Evolutionary conservation across 2,113 vertebrate genomes (phyloP).

Genomic region (Osmerus eperlanus): DNA sequence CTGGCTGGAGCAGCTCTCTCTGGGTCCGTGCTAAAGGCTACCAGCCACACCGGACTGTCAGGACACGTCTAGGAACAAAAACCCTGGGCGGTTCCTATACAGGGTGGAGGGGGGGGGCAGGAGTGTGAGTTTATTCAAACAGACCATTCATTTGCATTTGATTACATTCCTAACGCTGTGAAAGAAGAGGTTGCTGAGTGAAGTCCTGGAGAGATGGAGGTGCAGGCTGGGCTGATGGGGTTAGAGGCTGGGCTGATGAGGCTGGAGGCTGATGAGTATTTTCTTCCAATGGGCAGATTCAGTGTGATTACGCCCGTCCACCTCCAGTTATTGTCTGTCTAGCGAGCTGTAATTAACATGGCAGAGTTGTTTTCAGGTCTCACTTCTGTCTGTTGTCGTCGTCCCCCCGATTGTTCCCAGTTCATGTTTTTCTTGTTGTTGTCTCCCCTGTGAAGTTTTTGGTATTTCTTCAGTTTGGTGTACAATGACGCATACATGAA

Average conservation of each 20-base stretch:
- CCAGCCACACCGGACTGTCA: too few species aligned
- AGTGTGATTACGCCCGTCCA: neutral
- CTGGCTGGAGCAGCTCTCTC: too few species aligned
- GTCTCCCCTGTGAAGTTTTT: conserved; percentile 1
- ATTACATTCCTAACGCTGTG: conserved; percentile 58
- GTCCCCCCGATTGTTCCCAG: neutral
- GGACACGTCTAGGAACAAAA: conserved; percentile 41
- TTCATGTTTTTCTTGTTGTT: neutral
- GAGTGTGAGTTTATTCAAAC: conserved; percentile 42
- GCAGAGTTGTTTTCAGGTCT: neutral
- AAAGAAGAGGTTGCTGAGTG: conserved; percentile 44
- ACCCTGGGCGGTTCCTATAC: neutral
- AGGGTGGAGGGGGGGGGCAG: neutral
- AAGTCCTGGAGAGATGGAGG: conserved; percentile 34
- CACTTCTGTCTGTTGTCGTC: too few species aligned
- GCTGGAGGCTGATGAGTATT: conserved; percentile 19
- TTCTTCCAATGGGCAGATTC: conserved; percentile 25
- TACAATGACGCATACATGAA: conserved; percentile 31
- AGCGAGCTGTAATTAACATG: conserved; percentile 6
- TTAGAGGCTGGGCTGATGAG: conserved; percentile 30
- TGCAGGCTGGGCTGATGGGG: neutral
- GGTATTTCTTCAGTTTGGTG: conserved; percentile 16
- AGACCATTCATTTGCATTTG: conserved; percentile 60
- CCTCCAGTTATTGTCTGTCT: conserved; percentile 2
- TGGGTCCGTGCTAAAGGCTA: too few species aligned